Percentiles rank a stretch among this genome's conserved stretches.
Conservation (phyloP, 2,888 invertebrate genomes). For the Patella pellucida region DNA sequence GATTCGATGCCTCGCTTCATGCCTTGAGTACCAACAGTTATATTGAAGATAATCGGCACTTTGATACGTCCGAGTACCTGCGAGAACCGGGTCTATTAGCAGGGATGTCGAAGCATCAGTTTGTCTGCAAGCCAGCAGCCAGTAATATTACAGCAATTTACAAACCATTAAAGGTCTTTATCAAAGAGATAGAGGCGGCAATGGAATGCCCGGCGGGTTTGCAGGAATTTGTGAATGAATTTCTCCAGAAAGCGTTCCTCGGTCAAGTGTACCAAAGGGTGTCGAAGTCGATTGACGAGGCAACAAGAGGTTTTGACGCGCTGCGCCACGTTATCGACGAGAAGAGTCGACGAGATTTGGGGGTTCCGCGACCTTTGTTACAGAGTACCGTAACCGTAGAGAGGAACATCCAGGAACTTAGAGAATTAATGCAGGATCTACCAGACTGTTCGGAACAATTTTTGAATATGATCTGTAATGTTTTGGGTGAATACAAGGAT, state of each 20-base stretch:
- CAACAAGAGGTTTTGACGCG: conserved; percentile 82
- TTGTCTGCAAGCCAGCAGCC: conserved; percentile 79
- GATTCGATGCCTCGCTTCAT: conserved; percentile 80
- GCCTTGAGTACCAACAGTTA: conserved; percentile 75
- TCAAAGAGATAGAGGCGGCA: conserved; percentile 84
- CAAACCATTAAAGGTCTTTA: conserved; percentile 85
- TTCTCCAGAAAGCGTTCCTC: conserved; percentile 86
- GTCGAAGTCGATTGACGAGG: conserved; percentile 78
- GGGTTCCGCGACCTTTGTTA: conserved; percentile 78
- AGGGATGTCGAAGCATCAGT: conserved; percentile 73
- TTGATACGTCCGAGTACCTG: conserved; percentile 72
- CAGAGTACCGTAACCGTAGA: conserved; percentile 82
- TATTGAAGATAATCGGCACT: conserved; percentile 73
- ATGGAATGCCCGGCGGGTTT: conserved; percentile 76
- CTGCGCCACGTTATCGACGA: conserved; percentile 84
- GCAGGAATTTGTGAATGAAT: conserved; percentile 87
- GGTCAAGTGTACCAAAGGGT: conserved; percentile 81
- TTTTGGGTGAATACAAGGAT: conserved; percentile 82
- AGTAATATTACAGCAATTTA: conserved; percentile 79
- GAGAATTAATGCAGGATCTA: conserved; percentile 79
- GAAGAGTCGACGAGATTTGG: conserved; percentile 78
- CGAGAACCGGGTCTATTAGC: conserved; percentile 36
- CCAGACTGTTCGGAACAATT: conserved; percentile 84
- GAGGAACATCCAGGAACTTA: conserved; percentile 78
- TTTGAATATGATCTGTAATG: conserved; percentile 80